Evolutionary conservation across 2,888 invertebrate species (phyloP).

Genomic region (Ecliptopera silaceata): DNA sequence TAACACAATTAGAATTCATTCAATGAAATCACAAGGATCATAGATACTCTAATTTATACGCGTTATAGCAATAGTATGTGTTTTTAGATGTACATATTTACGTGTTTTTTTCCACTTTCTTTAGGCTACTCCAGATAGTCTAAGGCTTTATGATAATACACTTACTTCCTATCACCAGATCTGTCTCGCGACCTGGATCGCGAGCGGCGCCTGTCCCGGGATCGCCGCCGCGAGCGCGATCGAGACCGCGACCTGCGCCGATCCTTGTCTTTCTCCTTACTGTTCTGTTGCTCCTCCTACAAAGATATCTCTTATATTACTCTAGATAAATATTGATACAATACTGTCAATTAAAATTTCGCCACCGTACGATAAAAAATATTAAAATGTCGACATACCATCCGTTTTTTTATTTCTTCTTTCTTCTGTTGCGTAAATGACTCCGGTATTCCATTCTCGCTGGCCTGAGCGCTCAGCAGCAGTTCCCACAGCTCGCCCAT

Average conservation of each 20-base stretch:
- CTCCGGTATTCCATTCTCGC: slow-evolving; percentile 97
- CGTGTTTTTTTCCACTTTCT: too few species aligned
- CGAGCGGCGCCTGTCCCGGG: slow-evolving; percentile 66
- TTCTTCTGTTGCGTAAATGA: slow-evolving; percentile 97
- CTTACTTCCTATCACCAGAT: slow-evolving; percentile 73
- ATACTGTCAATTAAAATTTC: too few species aligned
- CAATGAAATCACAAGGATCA: too few species aligned
- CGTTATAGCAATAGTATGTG: too few species aligned
- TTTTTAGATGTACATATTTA: too few species aligned
- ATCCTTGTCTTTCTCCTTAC: slow-evolving; percentile 90
- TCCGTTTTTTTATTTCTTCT: slow-evolving; percentile 95
- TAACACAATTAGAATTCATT: too few species aligned
- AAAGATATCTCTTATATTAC: background rate
- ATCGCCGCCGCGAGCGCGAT: slow-evolving; percentile 67
- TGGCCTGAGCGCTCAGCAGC: slow-evolving; percentile 96
- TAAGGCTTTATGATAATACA: slow-evolving; percentile 13
- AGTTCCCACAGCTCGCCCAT: slow-evolving; percentile 99
- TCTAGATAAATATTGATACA: too few species aligned
- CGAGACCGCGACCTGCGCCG: slow-evolving; percentile 73
- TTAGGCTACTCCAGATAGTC: too few species aligned
- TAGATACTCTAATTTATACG: too few species aligned
- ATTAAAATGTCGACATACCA: slow-evolving; percentile 83
- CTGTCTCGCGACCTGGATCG: slow-evolving; percentile 67
- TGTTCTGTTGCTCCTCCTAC: slow-evolving; percentile 70
- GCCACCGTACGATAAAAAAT: too few species aligned